A percentile compares a stretch with the other conserved stretches of the same genome.
These are phyloP conservation scores for Hoplias malabaricus DNA, from an alignment of 2,113 vertebrate species.

Conservation along the genomic window DNA sequence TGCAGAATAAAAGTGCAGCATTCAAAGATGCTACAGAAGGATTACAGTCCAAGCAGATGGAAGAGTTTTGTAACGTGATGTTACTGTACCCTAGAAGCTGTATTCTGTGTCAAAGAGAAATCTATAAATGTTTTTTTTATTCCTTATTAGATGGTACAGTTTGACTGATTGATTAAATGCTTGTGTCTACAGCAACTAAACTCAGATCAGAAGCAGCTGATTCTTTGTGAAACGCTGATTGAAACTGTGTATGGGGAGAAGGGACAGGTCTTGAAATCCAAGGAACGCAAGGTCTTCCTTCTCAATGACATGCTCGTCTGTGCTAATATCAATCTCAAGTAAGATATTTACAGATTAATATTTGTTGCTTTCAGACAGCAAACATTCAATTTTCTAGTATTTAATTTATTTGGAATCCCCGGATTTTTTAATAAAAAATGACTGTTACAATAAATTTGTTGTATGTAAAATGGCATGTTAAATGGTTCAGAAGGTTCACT, in stretches of 20 bases:
- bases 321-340: slow-evolving; percentile 89
- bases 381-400: background rate
- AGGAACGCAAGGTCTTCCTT: slow-evolving; percentile 87
- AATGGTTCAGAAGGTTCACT: too few relatives aligned
- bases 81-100: background rate
- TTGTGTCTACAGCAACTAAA: slow-evolving; percentile 76
- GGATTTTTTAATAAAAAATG: too few relatives aligned
- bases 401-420: background rate
- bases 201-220: slow-evolving; percentile 81
- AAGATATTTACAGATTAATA: slow-evolving; percentile 44
- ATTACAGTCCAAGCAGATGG: slow-evolving; percentile 6
- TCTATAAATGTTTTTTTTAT: background rate
- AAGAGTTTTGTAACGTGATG: background rate
- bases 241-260: slow-evolving; percentile 87
- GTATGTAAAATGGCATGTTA: too few relatives aligned
- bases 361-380: too few relatives aligned
- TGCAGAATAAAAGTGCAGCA: background rate
- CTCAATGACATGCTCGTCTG: slow-evolving; percentile 86
- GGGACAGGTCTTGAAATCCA: slow-evolving; percentile 89
- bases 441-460: too few relatives aligned
- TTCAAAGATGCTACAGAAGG: background rate
- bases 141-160: background rate
- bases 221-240: slow-evolving; percentile 85
- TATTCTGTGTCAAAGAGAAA: background rate
- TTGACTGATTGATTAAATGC: background rate